A percentile compares a stretch with the other conserved stretches of the same genome.
Conservation (phyloP, 2,888 invertebrate genomes). For the Euzetes globulus region DNA sequence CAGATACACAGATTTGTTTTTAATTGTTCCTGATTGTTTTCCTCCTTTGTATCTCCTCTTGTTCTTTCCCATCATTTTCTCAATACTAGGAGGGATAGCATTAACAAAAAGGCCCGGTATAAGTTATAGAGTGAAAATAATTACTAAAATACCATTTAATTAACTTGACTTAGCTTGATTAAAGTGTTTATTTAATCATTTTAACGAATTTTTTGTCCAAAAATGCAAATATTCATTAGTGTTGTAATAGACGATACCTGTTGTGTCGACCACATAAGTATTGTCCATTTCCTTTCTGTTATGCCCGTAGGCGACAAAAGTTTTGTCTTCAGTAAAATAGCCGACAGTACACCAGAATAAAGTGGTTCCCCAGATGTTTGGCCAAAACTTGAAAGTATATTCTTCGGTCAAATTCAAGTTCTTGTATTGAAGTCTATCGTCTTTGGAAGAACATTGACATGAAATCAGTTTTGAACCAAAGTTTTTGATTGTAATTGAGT, state of each 20-base stretch:
- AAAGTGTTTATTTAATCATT: too few relatives aligned
- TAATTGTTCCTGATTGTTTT: too few relatives aligned
- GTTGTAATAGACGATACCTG: slow-evolving; percentile 16
- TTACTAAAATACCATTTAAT: too few relatives aligned
- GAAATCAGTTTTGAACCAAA: not conserved
- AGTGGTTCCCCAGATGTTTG: slow-evolving; percentile 19
- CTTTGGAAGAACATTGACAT: slow-evolving; percentile 21
- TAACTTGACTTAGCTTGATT: too few relatives aligned
- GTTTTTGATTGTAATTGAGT: not conserved
- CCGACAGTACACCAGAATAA: slow-evolving; percentile 19
- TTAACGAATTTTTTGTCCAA: not conserved
- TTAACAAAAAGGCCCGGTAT: too few relatives aligned
- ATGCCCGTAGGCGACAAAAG: not conserved
- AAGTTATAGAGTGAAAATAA: too few relatives aligned
- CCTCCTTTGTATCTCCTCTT: too few relatives aligned
- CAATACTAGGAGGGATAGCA: too few relatives aligned
- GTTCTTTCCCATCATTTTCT: too few relatives aligned
- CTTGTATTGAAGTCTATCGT: slow-evolving; percentile 22
- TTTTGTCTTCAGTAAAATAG: slow-evolving; percentile 15
- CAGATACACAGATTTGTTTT: too few relatives aligned
- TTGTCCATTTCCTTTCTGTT: not conserved
- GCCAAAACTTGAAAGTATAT: slow-evolving; percentile 12
- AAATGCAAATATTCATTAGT: slow-evolving; percentile 23
- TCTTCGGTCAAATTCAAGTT: not conserved
- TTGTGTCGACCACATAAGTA: slow-evolving; percentile 3